phyloP scores from a whole-genome alignment of 30 jellyfish, hydroid and myxozoan genomes.

The Rhopilema esculentum region DNA sequence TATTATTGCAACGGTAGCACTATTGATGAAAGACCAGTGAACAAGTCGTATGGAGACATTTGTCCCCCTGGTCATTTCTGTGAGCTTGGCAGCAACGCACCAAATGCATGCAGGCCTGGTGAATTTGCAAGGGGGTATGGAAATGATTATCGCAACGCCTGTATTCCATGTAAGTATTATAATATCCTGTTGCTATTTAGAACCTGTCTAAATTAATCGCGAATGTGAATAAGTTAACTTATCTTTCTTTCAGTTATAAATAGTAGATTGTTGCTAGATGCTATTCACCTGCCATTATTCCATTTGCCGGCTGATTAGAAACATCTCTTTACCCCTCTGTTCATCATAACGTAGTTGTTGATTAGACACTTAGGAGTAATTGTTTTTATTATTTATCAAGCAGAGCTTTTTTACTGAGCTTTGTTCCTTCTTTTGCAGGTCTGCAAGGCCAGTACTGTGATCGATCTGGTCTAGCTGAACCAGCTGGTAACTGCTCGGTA shows the following conservation, averaged over 20 bases:
- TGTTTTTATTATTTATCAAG: too few relatives aligned
- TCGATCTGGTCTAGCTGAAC: slow-evolving; percentile 85
- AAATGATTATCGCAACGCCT: slow-evolving; percentile 86
- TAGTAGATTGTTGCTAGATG: too few relatives aligned
- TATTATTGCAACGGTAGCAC: slow-evolving; percentile 93
- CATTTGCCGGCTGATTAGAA: too few relatives aligned
- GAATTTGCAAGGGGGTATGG: slow-evolving; percentile 96
- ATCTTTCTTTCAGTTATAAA: too few relatives aligned
- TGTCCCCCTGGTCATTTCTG: slow-evolving; percentile 98
- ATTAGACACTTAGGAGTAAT: too few relatives aligned
- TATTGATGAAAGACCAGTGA: slow-evolving; percentile 86
- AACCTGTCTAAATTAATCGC: too few relatives aligned
- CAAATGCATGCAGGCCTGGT: slow-evolving; percentile 93
- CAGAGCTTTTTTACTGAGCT: not conserved
- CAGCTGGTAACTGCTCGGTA: slow-evolving; percentile 91
- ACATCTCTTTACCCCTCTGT: too few relatives aligned
- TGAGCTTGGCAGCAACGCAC: slow-evolving; percentile 86
- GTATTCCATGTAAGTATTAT: slow-evolving; percentile 84
- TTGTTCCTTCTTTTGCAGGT: slow-evolving; percentile 53
- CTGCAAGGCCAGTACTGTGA: slow-evolving; percentile 93
- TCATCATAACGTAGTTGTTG: too few relatives aligned
- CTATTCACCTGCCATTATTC: too few relatives aligned
- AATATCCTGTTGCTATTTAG: not conserved
- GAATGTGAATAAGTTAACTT: too few relatives aligned
- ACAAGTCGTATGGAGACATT: slow-evolving; percentile 93